phyloP scores from a whole-genome alignment of 2,888 invertebrate species.

The Sinopyrophorus schimmeli region DNA sequence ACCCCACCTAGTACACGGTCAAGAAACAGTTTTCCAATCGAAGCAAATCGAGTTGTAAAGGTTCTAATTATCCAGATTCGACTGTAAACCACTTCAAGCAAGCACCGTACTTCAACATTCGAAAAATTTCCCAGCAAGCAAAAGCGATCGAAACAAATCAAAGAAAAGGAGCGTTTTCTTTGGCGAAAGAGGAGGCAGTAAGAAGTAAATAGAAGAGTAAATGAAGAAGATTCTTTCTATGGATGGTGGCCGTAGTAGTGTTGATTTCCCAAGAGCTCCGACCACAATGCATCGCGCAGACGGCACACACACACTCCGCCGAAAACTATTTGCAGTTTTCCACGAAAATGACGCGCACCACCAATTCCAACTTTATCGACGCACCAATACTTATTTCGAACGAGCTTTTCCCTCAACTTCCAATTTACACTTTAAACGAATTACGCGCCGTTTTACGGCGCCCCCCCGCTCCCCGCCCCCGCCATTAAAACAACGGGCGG shows the following conservation, averaged over 20 bases:
- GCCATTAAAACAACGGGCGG: too few relatives aligned
- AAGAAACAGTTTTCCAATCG: too few relatives aligned
- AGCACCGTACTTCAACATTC: too few relatives aligned
- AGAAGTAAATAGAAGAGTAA: constrained; percentile 24
- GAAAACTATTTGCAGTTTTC: constrained; percentile 42
- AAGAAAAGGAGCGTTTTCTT: too few relatives aligned
- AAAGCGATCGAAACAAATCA: too few relatives aligned
- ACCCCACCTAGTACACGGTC: too few relatives aligned
- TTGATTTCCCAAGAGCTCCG: constrained; percentile 46
- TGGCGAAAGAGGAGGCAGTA: constrained; percentile 14
- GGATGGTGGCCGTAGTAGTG: constrained; percentile 37
- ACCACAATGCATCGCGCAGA: constrained; percentile 44
- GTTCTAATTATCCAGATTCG: too few relatives aligned
- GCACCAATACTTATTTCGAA: constrained; percentile 36
- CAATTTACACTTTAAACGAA: constrained; percentile 43
- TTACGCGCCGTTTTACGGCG: too few relatives aligned
- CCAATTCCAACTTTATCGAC: constrained; percentile 41
- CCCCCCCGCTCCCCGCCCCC: too few relatives aligned
- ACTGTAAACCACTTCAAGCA: too few relatives aligned
- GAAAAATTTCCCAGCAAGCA: too few relatives aligned
- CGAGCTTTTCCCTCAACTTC: constrained; percentile 44
- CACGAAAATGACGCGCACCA: constrained; percentile 38
- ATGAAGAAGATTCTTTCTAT: constrained; percentile 32
- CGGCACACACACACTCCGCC: constrained; percentile 31
- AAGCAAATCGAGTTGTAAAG: too few relatives aligned